Conservation (phyloP, 2,888 invertebrate species). For the Ommatoiulus sabulosus region DNA sequence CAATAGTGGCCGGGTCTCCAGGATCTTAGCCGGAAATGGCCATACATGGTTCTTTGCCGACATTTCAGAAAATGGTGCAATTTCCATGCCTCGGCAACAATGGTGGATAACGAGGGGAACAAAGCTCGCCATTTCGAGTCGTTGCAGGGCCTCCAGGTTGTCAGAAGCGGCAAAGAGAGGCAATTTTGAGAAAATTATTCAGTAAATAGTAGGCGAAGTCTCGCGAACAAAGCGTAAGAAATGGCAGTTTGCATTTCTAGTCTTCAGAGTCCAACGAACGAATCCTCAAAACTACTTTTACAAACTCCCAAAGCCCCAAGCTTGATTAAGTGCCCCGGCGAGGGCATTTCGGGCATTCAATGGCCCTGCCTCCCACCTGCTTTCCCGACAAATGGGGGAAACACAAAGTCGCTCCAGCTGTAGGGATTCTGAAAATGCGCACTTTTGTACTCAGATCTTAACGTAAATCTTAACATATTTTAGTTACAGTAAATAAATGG, state of each 20-base stretch:
- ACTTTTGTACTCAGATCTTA: neutral
- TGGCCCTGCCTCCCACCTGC: neutral
- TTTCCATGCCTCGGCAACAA: neutral
- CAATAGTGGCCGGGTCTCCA: neutral
- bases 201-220: neutral
- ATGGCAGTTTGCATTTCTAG: neutral
- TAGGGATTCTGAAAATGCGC: neutral
- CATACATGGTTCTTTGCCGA: neutral
- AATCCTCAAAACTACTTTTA: neutral
- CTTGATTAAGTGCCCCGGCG: neutral
- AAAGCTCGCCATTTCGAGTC: neutral
- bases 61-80: neutral
- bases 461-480: neutral
- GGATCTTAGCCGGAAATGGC: neutral
- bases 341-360: neutral
- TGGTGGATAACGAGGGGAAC: neutral
- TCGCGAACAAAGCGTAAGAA: neutral
- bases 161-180: neutral
- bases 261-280: neutral
- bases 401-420: neutral
- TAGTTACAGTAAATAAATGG: too few relatives aligned
- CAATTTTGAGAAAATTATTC: neutral
- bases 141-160: neutral
- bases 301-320: neutral
- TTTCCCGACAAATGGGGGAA: neutral